Conservation (phyloP, 2,113 vertebrate genomes). For the Cromileptes altivelis region DNA sequence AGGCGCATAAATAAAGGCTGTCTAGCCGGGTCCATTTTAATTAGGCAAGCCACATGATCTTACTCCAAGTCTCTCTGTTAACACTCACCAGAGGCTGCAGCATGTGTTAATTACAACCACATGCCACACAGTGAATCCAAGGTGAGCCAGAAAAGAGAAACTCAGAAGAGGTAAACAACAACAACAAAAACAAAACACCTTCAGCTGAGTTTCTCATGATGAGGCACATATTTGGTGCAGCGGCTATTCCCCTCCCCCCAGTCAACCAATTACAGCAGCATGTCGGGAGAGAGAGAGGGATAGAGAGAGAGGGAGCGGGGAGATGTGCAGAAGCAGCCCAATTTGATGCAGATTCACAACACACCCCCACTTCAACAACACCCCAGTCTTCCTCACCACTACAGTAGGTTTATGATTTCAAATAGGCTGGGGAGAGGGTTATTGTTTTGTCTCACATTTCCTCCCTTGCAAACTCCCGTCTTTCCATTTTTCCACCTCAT, state of each 20-base stretch:
- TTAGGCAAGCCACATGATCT: constrained; percentile 76
- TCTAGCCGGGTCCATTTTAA: constrained; percentile 78
- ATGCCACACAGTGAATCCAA: constrained; percentile 59
- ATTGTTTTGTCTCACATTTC: constrained; percentile 80
- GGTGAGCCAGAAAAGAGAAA: constrained; percentile 64
- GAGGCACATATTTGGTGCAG: constrained; percentile 63
- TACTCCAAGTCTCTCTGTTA: constrained; percentile 53
- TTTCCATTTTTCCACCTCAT: constrained; percentile 81
- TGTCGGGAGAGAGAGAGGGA: constrained; percentile 12
- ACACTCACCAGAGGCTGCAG: constrained; percentile 72
- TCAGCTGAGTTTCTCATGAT: constrained; percentile 58
- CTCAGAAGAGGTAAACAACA: constrained; percentile 69
- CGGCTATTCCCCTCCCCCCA: constrained; percentile 55
- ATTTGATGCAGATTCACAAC: constrained; percentile 75
- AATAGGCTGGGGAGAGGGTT: constrained; percentile 68
- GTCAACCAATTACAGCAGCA: constrained; percentile 70
- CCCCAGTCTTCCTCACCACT: constrained; percentile 29
- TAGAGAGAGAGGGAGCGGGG: constrained; percentile 28
- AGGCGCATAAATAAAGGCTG: constrained; percentile 77
- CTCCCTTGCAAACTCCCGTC: constrained; percentile 65
- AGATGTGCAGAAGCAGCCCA: constrained; percentile 54
- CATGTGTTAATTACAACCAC: constrained; percentile 74
- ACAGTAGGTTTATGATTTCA: constrained; percentile 67
- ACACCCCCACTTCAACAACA: constrained; percentile 14
- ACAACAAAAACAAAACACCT: constrained; percentile 57